Evolutionary conservation across 2,797 vertebrate genomes (phyloP).

Genomic region (Pseudochromis fuscus): DNA sequence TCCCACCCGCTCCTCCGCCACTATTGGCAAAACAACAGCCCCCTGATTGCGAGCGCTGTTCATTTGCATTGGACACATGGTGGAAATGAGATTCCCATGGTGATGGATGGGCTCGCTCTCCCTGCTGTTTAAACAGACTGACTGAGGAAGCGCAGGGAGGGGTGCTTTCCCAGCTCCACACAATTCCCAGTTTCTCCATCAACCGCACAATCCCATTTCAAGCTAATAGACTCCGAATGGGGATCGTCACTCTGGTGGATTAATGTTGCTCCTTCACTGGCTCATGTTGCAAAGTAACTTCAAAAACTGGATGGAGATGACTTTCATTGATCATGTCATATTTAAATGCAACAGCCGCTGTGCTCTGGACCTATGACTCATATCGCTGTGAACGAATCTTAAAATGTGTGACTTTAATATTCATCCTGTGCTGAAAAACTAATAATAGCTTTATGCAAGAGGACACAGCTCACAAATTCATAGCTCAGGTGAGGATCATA

Average conservation of each 20-base stretch:
- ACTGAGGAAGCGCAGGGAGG: constrained; percentile 1
- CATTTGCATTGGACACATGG: constrained; percentile 77
- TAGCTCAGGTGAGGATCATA: background rate
- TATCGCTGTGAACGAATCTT: background rate
- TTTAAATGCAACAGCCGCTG: background rate
- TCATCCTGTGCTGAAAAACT: no score
- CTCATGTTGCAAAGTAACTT: constrained; percentile 6
- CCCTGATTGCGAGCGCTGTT: constrained; percentile 50
- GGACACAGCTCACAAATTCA: background rate
- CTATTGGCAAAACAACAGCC: constrained; percentile 55
- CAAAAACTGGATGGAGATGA: background rate
- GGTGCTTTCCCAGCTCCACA: constrained; percentile 2
- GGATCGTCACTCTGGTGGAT: constrained; percentile 20
- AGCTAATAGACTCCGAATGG: constrained; percentile 27
- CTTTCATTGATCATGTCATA: background rate
- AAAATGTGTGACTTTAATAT: background rate
- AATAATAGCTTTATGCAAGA: background rate
- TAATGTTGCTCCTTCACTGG: background rate
- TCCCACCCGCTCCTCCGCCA: constrained; percentile 35
- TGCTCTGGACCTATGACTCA: background rate
- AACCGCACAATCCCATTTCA: constrained; percentile 17
- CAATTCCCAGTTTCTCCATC: constrained; percentile 29
- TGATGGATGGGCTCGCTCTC: constrained; percentile 69
- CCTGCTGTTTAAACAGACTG: constrained; percentile 51
- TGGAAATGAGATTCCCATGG: constrained; percentile 74